phyloP scores from a whole-genome alignment of 1,140 invertebrate species.

The Ericerus pela region DNA sequence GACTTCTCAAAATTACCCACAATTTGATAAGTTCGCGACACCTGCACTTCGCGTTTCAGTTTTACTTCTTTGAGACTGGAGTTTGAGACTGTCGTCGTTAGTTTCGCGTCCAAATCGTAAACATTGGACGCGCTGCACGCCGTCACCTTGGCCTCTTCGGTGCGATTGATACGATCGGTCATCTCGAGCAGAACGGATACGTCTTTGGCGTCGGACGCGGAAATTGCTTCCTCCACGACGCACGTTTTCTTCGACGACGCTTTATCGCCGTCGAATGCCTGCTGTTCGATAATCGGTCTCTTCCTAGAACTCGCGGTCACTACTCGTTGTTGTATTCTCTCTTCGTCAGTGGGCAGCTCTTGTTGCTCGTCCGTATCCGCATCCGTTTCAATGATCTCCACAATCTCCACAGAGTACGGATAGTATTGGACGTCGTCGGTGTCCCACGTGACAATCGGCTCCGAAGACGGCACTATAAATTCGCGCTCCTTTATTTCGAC shows the following conservation, averaged over 20 bases:
- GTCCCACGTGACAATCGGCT: conserved; percentile 30
- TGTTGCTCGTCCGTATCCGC: too few relatives aligned
- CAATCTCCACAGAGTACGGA: conserved; percentile 34
- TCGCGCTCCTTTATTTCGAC: conserved; percentile 42
- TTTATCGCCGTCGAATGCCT: too few relatives aligned
- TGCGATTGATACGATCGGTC: conserved; percentile 23
- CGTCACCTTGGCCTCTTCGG: conserved; percentile 24
- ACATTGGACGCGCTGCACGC: conserved; percentile 24
- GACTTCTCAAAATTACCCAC: conserved; percentile 23
- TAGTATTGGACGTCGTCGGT: conserved; percentile 23
- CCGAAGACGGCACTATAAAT: conserved; percentile 35
- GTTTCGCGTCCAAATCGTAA: neutral
- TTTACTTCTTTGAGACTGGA: conserved; percentile 23
- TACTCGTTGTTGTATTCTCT: too few relatives aligned
- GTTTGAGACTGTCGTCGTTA: neutral
- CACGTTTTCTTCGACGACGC: too few relatives aligned
- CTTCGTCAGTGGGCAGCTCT: too few relatives aligned
- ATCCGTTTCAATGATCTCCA: too few relatives aligned
- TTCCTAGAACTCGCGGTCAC: too few relatives aligned
- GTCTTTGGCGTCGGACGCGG: too few relatives aligned
- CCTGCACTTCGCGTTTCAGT: conserved; percentile 25
- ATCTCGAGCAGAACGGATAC: conserved; percentile 25
- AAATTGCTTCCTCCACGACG: too few relatives aligned
- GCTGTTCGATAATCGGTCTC: too few relatives aligned
- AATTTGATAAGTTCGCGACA: conserved; percentile 26